Percentiles rank a stretch among this genome's conserved stretches.
Evolutionary conservation across 2,113 vertebrate genomes (phyloP).

Genomic region (Nothoprocta pentlandii): DNA sequence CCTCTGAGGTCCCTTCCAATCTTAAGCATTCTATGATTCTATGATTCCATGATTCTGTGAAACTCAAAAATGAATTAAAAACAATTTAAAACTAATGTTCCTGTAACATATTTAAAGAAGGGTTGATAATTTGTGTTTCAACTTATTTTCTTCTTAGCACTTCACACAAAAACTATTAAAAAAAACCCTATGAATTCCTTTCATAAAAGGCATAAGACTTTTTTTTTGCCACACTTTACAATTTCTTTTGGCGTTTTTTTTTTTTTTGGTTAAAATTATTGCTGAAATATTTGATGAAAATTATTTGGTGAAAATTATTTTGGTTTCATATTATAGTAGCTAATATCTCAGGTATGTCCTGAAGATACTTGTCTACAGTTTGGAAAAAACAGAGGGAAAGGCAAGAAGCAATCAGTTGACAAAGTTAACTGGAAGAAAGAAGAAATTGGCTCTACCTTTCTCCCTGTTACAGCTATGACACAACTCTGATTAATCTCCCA

Average conservation of each 20-base stretch:
- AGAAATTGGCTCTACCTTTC: neutral
- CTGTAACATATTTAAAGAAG: neutral
- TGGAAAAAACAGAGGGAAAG: neutral
- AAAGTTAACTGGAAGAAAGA: neutral
- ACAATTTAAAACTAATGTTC: neutral
- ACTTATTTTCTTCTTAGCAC: neutral
- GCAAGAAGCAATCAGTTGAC: neutral
- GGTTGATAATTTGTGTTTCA: constrained; percentile 4
- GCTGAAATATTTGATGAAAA: too few relatives aligned
- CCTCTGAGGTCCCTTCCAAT: too few relatives aligned
- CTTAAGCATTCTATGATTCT: too few relatives aligned
- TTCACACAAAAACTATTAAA: neutral
- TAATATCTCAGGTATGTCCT: neutral
- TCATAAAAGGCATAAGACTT: neutral
- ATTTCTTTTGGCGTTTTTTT: neutral
- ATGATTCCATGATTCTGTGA: too few relatives aligned
- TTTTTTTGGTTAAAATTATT: too few relatives aligned
- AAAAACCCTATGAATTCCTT: neutral
- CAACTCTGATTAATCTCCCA: neutral
- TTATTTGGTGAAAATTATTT: neutral
- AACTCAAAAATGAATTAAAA: constrained; percentile 1
- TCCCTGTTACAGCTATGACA: neutral
- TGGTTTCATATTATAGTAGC: neutral
- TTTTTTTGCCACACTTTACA: neutral
- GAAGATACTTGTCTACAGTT: neutral